Conservation (phyloP, 1,140 invertebrate species). For the Caenorhabditis brenneri region DNA sequence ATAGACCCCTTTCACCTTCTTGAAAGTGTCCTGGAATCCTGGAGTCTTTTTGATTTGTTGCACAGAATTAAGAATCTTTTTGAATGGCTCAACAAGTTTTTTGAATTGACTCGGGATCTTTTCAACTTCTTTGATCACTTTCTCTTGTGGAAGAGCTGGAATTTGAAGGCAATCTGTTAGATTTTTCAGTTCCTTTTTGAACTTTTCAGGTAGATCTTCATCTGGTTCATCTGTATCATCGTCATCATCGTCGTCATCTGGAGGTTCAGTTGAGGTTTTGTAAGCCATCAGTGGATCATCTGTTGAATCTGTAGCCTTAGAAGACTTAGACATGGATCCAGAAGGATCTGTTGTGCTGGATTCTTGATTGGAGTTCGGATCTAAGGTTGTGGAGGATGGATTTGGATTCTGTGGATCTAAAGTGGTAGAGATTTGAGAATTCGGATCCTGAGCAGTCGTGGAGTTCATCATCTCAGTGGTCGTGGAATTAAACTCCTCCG, state of each 20-base stretch:
- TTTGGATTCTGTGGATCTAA: not conserved
- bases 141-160: not conserved
- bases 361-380: not conserved
- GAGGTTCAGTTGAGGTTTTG: not conserved
- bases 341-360: not conserved
- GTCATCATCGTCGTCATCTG: not conserved
- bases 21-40: not conserved
- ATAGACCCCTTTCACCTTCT: not conserved
- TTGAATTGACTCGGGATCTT: not conserved
- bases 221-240: not conserved
- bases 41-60: not conserved
- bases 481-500: no score
- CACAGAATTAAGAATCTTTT: not conserved
- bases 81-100: not conserved
- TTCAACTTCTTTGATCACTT: not conserved
- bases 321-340: not conserved
- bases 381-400: not conserved
- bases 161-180: not conserved
- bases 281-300: no score
- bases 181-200: not conserved
- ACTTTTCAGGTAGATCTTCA: not conserved
- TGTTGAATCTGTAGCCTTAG: no score
- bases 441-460: not conserved
- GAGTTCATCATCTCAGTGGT: no score
- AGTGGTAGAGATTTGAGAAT: not conserved